These are phyloP conservation scores for Malurus splendens DNA, from an alignment of 2,797 vertebrate genomes.

Conservation along the genomic window DNA sequence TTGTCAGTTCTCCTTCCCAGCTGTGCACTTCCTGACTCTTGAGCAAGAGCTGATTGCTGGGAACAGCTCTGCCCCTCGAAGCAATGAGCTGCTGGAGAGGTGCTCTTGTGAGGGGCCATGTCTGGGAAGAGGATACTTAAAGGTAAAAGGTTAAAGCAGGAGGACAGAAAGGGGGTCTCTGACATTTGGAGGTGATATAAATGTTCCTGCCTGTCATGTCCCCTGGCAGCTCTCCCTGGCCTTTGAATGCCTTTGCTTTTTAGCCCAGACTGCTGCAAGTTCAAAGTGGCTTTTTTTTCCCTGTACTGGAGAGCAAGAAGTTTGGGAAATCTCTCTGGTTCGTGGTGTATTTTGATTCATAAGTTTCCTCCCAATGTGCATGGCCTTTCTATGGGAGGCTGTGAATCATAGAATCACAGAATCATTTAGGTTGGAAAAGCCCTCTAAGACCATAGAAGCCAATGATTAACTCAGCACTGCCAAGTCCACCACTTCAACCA, in stretches of 20 bases:
- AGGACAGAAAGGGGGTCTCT: neutral
- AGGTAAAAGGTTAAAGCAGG: neutral
- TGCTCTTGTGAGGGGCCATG: neutral
- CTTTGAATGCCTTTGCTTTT: neutral
- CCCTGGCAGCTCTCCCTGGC: neutral
- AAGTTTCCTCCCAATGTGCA: neutral
- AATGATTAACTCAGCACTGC: neutral
- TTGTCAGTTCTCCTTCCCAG: neutral
- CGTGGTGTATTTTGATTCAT: rapidly evolving
- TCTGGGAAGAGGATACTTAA: neutral
- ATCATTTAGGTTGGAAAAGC: neutral
- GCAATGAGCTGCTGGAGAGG: neutral
- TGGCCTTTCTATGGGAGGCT: neutral
- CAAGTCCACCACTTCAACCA: neutral
- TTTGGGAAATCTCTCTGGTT: neutral
- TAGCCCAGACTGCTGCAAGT: neutral
- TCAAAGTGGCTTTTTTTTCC: neutral
- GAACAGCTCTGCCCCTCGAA: neutral
- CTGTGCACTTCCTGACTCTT: neutral
- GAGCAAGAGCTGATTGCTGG: slow-evolving; percentile 7
- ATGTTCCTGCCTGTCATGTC: neutral
- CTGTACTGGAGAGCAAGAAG: neutral
- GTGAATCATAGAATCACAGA: neutral
- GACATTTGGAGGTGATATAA: neutral
- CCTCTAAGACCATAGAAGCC: neutral